Conservation (phyloP, 2,113 vertebrate genomes). For the Empidonax alnorum region DNA sequence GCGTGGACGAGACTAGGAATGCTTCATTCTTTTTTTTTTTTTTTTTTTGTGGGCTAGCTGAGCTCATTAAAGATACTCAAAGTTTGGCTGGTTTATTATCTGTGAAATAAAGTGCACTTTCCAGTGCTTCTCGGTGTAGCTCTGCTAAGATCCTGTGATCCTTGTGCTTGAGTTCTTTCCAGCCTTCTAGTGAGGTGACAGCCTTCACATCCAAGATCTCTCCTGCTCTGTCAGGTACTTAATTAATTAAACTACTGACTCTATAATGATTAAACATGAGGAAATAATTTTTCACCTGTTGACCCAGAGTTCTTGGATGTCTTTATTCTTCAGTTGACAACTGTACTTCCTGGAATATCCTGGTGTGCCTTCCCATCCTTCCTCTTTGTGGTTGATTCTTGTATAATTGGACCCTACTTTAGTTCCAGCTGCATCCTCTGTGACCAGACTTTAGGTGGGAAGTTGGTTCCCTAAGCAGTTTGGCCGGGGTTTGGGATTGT, state of each 20-base stretch:
- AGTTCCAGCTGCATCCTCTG: not conserved
- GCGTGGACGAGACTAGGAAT: not conserved
- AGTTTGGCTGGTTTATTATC: accelerated
- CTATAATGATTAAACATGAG: not conserved
- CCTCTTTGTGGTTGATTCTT: not conserved
- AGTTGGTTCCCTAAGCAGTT: not conserved
- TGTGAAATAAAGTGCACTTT: not conserved
- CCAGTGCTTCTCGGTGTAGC: not conserved
- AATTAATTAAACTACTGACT: not conserved
- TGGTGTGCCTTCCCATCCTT: not conserved
- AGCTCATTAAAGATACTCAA: not conserved
- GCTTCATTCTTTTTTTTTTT: not conserved
- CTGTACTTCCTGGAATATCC: not conserved
- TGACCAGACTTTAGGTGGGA: not conserved
- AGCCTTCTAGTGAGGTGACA: not conserved
- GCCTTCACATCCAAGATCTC: not conserved
- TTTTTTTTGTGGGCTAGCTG: not conserved
- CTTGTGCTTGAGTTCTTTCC: not conserved
- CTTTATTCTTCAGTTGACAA: not conserved
- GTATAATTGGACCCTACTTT: not conserved
- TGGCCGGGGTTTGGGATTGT: not conserved
- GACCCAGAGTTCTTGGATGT: not conserved
- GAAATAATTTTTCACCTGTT: not conserved
- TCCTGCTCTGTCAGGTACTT: not conserved
- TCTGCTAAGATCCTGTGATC: not conserved